Evolutionary conservation across 2,888 invertebrate species (phyloP).

Genomic region (Doris montereyensis): DNA sequence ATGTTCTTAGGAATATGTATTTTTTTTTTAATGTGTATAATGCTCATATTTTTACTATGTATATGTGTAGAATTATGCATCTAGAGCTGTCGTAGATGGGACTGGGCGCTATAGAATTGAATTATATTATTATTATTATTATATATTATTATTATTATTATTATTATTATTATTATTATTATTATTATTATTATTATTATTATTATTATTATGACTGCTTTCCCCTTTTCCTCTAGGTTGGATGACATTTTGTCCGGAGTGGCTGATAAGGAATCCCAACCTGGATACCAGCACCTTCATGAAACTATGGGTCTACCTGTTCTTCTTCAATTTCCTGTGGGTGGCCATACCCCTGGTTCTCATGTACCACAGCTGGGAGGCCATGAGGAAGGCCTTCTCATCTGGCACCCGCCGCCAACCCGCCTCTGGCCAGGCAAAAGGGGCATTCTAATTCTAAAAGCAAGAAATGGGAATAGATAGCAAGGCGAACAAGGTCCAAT

Average conservation of each 20-base stretch:
- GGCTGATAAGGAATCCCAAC: slow-evolving; percentile 63
- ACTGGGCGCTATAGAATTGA: too few relatives aligned
- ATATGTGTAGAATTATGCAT: too few relatives aligned
- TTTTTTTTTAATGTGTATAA: background rate
- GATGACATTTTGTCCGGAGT: slow-evolving; percentile 71
- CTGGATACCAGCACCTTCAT: slow-evolving; percentile 63
- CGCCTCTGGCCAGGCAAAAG: too few relatives aligned
- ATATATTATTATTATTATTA: background rate
- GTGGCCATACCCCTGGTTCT: slow-evolving; percentile 64
- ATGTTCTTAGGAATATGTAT: too few relatives aligned
- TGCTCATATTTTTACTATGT: too few relatives aligned
- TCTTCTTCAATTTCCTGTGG: slow-evolving; percentile 71
- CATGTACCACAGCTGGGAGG: slow-evolving; percentile 64
- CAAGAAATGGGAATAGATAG: too few relatives aligned
- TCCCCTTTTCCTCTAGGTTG: slow-evolving; percentile 59
- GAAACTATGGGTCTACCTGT: slow-evolving; percentile 68
- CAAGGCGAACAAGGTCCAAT: too few relatives aligned
- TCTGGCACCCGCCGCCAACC: background rate
- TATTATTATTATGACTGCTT: too few relatives aligned
- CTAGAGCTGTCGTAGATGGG: too few relatives aligned
- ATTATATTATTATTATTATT: background rate
- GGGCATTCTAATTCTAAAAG: too few relatives aligned
- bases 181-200: background rate
- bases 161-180: background rate
- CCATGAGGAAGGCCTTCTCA: slow-evolving; percentile 37